Percentiles rank a stretch among this genome's conserved stretches.
These are phyloP conservation scores for Hemitrygon akajei DNA, from an alignment of 2,797 vertebrate genomes.

Conservation along the genomic window DNA sequence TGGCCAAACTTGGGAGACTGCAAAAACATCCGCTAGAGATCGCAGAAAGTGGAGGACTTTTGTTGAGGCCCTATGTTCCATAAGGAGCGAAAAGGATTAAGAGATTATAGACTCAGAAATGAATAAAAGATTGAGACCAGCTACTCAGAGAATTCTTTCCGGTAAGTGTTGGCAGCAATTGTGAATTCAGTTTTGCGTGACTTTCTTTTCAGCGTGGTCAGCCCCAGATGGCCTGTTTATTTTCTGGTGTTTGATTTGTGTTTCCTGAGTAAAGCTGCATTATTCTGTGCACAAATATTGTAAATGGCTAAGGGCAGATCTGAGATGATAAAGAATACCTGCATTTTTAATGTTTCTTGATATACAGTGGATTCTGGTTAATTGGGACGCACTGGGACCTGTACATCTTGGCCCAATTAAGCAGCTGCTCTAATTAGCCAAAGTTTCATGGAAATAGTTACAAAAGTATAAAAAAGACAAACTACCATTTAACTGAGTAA, in stretches of 20 bases:
- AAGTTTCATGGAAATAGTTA: no score
- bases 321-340: neutral
- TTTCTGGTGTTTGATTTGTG: slow-evolving; percentile 22
- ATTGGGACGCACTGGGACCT: no score
- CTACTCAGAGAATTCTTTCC: neutral
- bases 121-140: neutral
- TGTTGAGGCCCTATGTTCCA: no score
- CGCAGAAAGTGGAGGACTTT: no score
- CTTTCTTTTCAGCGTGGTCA: neutral
- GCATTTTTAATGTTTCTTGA: slow-evolving; percentile 13
- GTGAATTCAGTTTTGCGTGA: neutral
- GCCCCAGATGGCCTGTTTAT: slow-evolving; percentile 4
- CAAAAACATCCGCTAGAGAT: no score
- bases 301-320: neutral
- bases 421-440: no score
- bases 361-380: no score
- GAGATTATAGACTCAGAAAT: neutral
- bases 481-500: no score
- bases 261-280: neutral
- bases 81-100: no score
- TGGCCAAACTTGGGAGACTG: no score
- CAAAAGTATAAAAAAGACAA: no score
- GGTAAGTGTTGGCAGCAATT: neutral
- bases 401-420: no score
- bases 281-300: neutral